phyloP scores from a whole-genome alignment of 1,140 invertebrate species.

The Trissolcus basalis region DNA sequence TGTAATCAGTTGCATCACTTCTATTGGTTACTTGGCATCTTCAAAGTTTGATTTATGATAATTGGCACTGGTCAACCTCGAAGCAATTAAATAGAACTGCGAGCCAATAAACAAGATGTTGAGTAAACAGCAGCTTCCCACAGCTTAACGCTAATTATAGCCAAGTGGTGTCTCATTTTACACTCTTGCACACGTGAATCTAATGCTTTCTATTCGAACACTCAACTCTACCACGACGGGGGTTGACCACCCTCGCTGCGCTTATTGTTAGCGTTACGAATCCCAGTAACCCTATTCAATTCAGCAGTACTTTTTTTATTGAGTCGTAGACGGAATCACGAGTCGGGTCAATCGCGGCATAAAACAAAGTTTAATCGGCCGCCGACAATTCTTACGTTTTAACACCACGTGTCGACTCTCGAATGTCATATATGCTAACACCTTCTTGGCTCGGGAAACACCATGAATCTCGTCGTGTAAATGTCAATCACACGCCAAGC shows the following conservation, averaged over 20 bases:
- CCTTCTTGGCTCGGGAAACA: constrained; percentile 38
- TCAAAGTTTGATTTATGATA: too few relatives aligned
- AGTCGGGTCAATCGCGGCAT: neutral
- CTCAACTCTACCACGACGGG: constrained; percentile 30
- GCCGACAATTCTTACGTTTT: neutral
- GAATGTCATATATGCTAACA: constrained; percentile 26
- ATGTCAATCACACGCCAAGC: constrained; percentile 75
- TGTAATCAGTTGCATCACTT: too few relatives aligned
- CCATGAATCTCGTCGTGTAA: constrained; percentile 66
- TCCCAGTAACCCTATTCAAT: constrained; percentile 26
- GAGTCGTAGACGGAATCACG: neutral
- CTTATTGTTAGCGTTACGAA: constrained; percentile 49
- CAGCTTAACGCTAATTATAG: constrained; percentile 1
- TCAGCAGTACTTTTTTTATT: constrained; percentile 22
- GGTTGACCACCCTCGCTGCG: constrained; percentile 33
- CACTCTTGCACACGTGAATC: constrained; percentile 36
- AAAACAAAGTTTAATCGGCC: neutral
- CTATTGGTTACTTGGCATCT: too few relatives aligned
- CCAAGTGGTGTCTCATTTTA: constrained; percentile 47
- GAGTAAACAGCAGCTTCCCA: neutral
- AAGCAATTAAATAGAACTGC: too few relatives aligned
- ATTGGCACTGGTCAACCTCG: too few relatives aligned
- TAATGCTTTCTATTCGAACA: constrained; percentile 43
- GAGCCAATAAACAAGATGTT: neutral
- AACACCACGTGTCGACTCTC: constrained; percentile 41